Evolutionary conservation across 2,888 invertebrate genomes (phyloP).

Genomic region (Stenolophus ochropezus): DNA sequence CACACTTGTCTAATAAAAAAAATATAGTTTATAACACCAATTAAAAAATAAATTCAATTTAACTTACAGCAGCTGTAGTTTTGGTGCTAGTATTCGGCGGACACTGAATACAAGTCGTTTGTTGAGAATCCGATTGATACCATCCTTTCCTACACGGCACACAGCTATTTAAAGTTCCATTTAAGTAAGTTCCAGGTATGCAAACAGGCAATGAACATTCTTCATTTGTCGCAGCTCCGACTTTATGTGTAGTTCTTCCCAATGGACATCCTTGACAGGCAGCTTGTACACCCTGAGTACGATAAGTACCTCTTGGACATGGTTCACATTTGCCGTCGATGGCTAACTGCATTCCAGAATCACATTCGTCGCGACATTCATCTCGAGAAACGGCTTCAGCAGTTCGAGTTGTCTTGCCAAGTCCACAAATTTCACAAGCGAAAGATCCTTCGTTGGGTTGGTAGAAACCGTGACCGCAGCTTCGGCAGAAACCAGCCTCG

Average conservation of each 20-base stretch:
- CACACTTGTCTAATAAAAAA: slow-evolving; percentile 79
- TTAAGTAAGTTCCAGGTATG: slow-evolving; percentile 87
- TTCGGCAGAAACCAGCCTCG: slow-evolving; percentile 89
- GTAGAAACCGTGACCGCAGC: slow-evolving; percentile 95
- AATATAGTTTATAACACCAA: not conserved
- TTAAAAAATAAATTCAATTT: slow-evolving; percentile 2
- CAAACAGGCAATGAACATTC: slow-evolving; percentile 96
- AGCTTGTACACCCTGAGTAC: slow-evolving; percentile 90
- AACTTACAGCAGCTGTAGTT: slow-evolving; percentile 85
- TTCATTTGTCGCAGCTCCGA: slow-evolving; percentile 88
- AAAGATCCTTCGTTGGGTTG: slow-evolving; percentile 94
- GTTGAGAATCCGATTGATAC: slow-evolving; percentile 92
- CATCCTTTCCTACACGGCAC: slow-evolving; percentile 91
- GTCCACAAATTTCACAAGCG: slow-evolving; percentile 89
- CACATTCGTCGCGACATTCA: slow-evolving; percentile 94
- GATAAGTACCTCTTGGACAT: slow-evolving; percentile 90
- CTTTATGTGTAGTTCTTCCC: slow-evolving; percentile 91
- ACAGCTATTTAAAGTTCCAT: slow-evolving; percentile 90
- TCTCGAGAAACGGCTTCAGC: slow-evolving; percentile 90
- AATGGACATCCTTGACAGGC: slow-evolving; percentile 92
- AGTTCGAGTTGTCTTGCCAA: slow-evolving; percentile 93
- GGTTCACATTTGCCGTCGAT: slow-evolving; percentile 93
- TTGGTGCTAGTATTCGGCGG: slow-evolving; percentile 94
- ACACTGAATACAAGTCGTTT: slow-evolving; percentile 89
- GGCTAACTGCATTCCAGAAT: slow-evolving; percentile 88